Conservation (phyloP, 2,797 vertebrate genomes). For the Enteromius treurensis region DNA sequence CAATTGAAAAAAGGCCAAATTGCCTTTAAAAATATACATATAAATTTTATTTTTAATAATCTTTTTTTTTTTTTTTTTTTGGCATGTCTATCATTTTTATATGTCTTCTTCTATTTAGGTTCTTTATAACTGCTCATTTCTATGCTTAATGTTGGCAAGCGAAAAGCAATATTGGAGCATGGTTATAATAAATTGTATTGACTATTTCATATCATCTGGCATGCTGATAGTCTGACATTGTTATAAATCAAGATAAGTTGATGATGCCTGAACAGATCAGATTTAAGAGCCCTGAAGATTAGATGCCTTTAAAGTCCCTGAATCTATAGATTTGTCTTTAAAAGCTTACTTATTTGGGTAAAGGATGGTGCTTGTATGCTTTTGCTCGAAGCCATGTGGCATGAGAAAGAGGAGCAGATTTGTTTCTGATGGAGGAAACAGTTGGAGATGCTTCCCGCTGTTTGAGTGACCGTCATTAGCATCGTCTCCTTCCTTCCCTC, state of each 20-base stretch:
- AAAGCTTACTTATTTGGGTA: not conserved
- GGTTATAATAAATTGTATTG: not conserved
- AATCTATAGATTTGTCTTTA: not conserved
- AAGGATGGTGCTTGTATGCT: not conserved
- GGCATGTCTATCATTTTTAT: not conserved
- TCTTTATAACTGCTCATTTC: not conserved
- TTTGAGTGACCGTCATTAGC: conserved; percentile 39
- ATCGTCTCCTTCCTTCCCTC: not conserved
- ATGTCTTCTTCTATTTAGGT: not conserved
- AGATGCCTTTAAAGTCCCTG: not conserved
- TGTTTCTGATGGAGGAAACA: conserved; percentile 31
- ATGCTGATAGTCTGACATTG: not conserved
- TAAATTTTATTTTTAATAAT: not conserved
- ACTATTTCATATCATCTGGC: not conserved
- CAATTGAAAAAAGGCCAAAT: not conserved
- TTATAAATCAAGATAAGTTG: not conserved
- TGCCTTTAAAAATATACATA: not conserved
- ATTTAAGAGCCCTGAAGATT: not conserved
- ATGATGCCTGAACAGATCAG: not conserved
- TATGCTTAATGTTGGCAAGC: not conserved
- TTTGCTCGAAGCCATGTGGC: not conserved
- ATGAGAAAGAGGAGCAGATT: conserved; percentile 28
- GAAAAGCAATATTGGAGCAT: not conserved
- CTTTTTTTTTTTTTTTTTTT: not conserved
- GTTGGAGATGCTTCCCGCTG: conserved; percentile 30